Conservation (phyloP, 1,140 invertebrate species). For the Spodoptera litura region DNA sequence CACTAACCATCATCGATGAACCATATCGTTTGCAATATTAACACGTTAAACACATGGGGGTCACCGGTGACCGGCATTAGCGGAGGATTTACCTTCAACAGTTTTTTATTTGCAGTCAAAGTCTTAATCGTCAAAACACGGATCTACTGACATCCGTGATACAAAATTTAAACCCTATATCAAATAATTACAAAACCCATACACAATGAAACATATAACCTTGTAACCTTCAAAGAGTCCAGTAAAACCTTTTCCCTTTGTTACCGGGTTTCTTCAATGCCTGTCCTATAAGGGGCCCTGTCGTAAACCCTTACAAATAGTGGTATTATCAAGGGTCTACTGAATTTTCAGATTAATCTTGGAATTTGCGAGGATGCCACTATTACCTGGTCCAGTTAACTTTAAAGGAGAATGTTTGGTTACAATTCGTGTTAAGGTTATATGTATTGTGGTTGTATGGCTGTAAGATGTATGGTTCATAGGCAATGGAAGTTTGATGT, state of each 20-base stretch:
- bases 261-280: constrained; percentile 28
- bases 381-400: constrained; percentile 58
- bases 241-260: constrained; percentile 24
- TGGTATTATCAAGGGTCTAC: constrained; percentile 55
- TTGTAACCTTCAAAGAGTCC: neutral
- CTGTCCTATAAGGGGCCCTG: constrained; percentile 17
- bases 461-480: neutral
- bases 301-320: constrained; percentile 48
- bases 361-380: constrained; percentile 33
- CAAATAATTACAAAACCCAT: neutral
- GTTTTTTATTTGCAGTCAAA: no score
- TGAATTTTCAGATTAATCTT: constrained; percentile 54
- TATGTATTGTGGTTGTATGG: neutral
- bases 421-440: constrained; percentile 14
- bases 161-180: no score
- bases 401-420: constrained; percentile 46
- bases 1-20: no score
- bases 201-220: neutral
- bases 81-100: no score
- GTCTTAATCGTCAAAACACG: no score
- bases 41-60: no score
- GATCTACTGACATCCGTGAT: no score
- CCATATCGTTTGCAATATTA: no score
- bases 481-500: no score
- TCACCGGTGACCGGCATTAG: no score